Conservation (phyloP, 2,888 invertebrate genomes). For the Apomyelois bistriatella region DNA sequence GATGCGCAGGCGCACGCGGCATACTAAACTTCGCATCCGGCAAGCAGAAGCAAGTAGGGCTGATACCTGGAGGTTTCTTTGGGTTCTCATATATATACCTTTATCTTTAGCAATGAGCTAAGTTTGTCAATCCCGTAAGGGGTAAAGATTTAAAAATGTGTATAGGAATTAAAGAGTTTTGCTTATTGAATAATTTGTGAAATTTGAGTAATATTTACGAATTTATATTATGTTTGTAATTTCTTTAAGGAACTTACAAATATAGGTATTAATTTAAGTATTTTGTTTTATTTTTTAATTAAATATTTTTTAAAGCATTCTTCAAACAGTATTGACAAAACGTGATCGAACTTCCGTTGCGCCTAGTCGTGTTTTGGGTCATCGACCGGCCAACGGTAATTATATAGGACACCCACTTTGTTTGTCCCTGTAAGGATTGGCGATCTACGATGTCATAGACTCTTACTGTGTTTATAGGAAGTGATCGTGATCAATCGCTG, state of each 20-base stretch:
- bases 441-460: not conserved
- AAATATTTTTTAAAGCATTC: no score
- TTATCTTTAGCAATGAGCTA: not conserved
- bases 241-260: no score
- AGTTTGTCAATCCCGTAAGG: no score
- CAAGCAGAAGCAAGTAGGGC: not conserved
- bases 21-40: slow-evolving; percentile 10
- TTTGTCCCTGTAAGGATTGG: not conserved
- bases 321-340: not conserved
- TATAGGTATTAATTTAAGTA: no score
- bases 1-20: slow-evolving; percentile 14
- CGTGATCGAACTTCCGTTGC: not conserved
- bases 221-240: no score
- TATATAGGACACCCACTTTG: slow-evolving; percentile 7
- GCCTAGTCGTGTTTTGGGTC: not conserved
- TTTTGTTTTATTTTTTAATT: not conserved
- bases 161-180: no score
- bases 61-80: not conserved
- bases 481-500: no score
- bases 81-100: not conserved
- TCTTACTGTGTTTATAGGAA: no score
- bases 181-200: no score
- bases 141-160: no score
- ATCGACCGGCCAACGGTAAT: slow-evolving; percentile 2
- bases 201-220: no score